phyloP scores from a whole-genome alignment of 2,888 invertebrate genomes.

The Tryphoninae sp. region DNA sequence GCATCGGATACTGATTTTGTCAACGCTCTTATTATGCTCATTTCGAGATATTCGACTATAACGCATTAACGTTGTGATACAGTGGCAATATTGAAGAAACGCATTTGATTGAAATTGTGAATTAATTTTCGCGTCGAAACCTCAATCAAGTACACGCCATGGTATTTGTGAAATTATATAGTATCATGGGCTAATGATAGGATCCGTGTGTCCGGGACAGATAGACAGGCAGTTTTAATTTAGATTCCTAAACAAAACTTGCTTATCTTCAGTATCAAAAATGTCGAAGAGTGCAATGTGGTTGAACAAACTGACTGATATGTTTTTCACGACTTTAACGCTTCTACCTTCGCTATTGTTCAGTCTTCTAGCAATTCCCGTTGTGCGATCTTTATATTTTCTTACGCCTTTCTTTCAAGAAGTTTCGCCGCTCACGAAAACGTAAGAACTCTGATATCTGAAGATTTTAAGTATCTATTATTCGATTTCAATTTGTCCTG shows the following conservation, averaged over 20 bases:
- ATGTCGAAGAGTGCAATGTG: constrained; percentile 69
- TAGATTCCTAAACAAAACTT: not conserved
- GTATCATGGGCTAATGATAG: not conserved
- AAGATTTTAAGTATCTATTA: not conserved
- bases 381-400: constrained; percentile 75
- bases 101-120: not conserved
- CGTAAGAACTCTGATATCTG: constrained; percentile 60
- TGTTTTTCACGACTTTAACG: constrained; percentile 73
- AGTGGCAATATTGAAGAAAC: not conserved
- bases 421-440: constrained; percentile 55
- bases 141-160: not conserved
- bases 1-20: not conserved
- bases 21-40: not conserved
- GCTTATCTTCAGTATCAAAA: constrained; percentile 45
- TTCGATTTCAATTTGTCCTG: not conserved
- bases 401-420: constrained; percentile 76
- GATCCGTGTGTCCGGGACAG: not conserved
- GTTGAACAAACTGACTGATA: constrained; percentile 68
- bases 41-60: not conserved
- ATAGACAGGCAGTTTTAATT: not conserved
- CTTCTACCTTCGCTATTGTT: constrained; percentile 76
- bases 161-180: not conserved
- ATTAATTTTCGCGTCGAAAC: not conserved
- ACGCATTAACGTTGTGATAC: not conserved
- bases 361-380: constrained; percentile 74